Evolutionary conservation across 2,888 invertebrate species (phyloP).

Genomic region (Tridacna gigas): DNA sequence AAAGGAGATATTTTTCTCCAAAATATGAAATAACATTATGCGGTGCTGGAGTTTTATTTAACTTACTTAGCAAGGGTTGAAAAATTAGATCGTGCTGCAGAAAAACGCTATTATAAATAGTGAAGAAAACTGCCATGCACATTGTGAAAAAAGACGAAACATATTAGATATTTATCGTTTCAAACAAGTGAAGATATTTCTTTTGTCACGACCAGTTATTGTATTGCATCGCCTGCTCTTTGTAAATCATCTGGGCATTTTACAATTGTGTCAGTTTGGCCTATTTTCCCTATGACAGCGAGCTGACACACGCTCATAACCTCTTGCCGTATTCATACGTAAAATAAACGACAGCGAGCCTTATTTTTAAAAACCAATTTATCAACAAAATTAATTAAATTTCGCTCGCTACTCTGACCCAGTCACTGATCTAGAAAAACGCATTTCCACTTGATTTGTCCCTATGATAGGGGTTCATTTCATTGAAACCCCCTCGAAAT

Average conservation of each 20-base stretch:
- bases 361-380: conserved; percentile 65
- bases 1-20: too few species aligned
- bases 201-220: background rate
- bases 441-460: conserved; percentile 58
- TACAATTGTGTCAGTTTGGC: conserved; percentile 31
- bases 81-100: too few species aligned
- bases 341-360: conserved; percentile 45
- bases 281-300: conserved; percentile 34
- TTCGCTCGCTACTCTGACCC: conserved; percentile 62
- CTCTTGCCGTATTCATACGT: conserved; percentile 41
- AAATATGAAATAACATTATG: too few species aligned
- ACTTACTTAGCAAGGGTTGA: too few species aligned
- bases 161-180: background rate
- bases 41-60: too few species aligned
- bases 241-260: background rate
- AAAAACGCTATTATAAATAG: too few species aligned
- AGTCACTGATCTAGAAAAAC: conserved; percentile 63
- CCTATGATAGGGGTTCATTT: conserved; percentile 59
- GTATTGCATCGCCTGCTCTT: conserved; percentile 2
- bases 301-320: conserved; percentile 23
- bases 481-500: conserved; percentile 33
- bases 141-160: too few species aligned
- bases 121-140: too few species aligned
- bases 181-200: background rate
- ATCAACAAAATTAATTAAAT: conserved; percentile 68